Evolutionary conservation across 2,888 invertebrate genomes (phyloP), one percentile per base, ranked within the genome.

Genomic region (Leptothorax acervorum): DNA sequence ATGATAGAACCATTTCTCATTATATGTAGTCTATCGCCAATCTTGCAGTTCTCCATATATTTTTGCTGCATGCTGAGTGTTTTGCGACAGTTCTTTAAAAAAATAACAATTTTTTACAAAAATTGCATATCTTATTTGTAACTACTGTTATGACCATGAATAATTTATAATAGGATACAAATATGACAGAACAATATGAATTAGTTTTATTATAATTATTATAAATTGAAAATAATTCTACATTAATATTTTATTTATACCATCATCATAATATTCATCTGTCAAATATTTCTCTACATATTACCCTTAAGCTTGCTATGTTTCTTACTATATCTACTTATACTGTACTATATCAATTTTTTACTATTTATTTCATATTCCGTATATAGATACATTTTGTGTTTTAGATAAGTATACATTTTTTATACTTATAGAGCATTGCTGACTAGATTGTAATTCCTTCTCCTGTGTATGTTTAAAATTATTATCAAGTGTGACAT

Each of bases 381-480:
- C 23, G 11, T 60, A 51, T 81, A 82, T 85, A 88, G 63, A 70
- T 85, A 90, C 8, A 35, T 51, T 48, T 48, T 66, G 23, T 70
- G 35, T 75, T 82, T 63, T 86, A 87, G 51, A 68, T 85, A 90
- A 31, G 60, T 78, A 86, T 83, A 66, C 84, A 81, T 57, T 82
- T 87, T 74, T 75, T 66, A 85, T 83, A 74, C 76, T 28, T 62
- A 76, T 48, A 48, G 62, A 15, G 11, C 23, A 18, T 23, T 57
- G 15, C 42, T 57, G 35, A 57, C 3, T 62, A 75, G 66, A 79
- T 48, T 45, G 51, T 65, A 53, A 83, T 68, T 89, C 89, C 83
- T 89, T 90, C 85, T 90, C 85, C 90, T 89, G 85, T 86, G 84
- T 89, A 88, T 83, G 57, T 70, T 23, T 65, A n/a, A 39, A 42